These are phyloP conservation scores for Syngnathus scovelli DNA, from an alignment of 2,113 vertebrate genomes.

Conservation along the genomic window DNA sequence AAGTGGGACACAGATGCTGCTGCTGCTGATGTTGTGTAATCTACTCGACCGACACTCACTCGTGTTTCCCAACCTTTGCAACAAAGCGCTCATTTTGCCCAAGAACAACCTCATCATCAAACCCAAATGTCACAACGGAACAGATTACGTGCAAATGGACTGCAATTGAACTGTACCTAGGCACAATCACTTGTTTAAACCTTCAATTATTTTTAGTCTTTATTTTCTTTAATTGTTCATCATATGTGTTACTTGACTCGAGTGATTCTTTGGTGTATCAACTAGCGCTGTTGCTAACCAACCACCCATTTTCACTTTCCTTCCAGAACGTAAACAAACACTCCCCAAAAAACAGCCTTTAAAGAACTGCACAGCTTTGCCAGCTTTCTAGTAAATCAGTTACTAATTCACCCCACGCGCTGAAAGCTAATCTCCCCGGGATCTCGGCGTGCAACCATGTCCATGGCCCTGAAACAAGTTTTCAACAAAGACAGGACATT, in stretches of 20 bases:
- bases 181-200: too few species aligned
- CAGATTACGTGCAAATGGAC: too few species aligned
- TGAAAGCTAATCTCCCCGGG: conserved; percentile 19
- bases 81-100: neutral
- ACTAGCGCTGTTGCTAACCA: conserved; percentile 5
- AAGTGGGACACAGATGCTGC: conserved; percentile 11
- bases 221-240: neutral
- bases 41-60: neutral
- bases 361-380: conserved; percentile 22
- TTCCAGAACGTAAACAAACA: conserved; percentile 19
- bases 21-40: conserved; percentile 17
- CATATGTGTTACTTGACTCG: neutral
- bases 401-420: conserved; percentile 41
- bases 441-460: conserved; percentile 70
- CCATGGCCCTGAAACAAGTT: conserved; percentile 88
- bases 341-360: conserved; percentile 1
- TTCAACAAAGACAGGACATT: conserved; percentile 98
- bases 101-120: neutral
- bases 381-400: conserved; percentile 32
- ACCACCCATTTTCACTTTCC: conserved; percentile 16
- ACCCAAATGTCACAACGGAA: neutral
- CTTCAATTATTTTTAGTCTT: neutral
- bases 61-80: neutral
- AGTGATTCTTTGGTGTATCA: neutral
- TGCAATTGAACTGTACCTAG: too few species aligned